Conservation (phyloP, 2,113 vertebrate species). For the Trogon surrucura region DNA sequence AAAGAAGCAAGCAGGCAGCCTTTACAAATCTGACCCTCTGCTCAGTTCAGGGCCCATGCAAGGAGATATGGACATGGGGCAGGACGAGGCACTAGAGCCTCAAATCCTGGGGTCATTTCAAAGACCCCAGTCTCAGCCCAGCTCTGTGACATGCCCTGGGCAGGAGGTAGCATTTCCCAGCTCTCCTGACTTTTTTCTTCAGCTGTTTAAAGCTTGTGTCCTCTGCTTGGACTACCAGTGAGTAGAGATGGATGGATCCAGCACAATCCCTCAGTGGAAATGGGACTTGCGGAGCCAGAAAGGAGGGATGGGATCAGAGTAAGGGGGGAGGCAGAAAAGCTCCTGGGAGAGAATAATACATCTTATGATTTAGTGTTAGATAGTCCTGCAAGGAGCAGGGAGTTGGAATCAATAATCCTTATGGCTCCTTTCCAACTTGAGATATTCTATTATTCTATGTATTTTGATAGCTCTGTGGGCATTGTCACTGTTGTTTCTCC, state of each 20-base stretch:
- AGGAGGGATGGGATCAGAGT: not conserved
- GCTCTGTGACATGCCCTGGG: not conserved
- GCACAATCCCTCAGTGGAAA: not conserved
- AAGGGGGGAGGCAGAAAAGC: not conserved
- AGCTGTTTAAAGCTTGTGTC: not conserved
- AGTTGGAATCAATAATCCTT: not conserved
- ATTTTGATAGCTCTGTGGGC: not conserved
- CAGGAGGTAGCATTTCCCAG: not conserved
- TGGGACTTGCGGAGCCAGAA: not conserved
- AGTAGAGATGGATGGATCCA: not conserved
- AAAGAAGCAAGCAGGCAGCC: constrained; percentile 2
- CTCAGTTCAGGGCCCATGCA: not conserved
- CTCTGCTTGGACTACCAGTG: not conserved
- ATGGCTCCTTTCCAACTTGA: not conserved
- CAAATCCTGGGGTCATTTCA: not conserved
- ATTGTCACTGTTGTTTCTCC: not conserved
- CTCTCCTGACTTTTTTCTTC: not conserved
- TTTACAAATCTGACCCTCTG: not conserved
- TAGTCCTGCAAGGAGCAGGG: not conserved
- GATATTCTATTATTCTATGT: not conserved
- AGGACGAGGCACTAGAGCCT: not conserved
- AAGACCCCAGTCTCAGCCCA: not conserved
- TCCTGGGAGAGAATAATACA: not conserved
- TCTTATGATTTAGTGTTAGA: not conserved
- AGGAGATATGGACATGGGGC: not conserved